phyloP scores from a whole-genome alignment of 2,113 vertebrate species.

The Thinocorus orbignyianus region DNA sequence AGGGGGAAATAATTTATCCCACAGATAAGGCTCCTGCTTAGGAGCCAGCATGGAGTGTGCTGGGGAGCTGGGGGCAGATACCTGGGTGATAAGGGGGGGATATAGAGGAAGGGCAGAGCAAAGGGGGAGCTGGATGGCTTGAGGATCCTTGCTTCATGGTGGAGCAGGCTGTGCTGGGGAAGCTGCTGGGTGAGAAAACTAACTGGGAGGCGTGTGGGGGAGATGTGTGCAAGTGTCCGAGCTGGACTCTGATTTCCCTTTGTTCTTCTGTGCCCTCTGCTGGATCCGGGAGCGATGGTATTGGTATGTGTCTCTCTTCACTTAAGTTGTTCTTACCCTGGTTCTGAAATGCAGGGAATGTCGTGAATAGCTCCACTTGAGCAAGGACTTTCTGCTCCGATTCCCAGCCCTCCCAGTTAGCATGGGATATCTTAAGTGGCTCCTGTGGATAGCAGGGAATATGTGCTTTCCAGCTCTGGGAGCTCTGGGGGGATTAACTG shows the following conservation, averaged over 20 bases:
- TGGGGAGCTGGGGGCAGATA: neutral
- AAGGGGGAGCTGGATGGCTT: neutral
- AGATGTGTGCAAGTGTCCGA: neutral
- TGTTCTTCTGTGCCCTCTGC: conserved; percentile 72
- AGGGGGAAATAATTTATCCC: neutral
- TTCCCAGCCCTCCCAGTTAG: neutral
- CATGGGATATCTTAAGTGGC: neutral
- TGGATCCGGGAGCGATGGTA: conserved; percentile 20
- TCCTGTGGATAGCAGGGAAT: neutral
- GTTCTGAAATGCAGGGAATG: neutral
- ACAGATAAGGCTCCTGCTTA: neutral
- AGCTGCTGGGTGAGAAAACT: neutral
- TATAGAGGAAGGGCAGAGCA: neutral
- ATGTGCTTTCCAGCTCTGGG: neutral
- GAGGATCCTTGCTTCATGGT: neutral
- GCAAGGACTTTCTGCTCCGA: neutral
- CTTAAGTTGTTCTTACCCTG: neutral
- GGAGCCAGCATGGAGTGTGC: neutral
- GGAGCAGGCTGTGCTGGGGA: neutral
- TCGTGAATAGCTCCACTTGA: neutral
- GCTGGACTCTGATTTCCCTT: neutral
- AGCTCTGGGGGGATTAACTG: neutral
- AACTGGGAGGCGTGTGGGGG: accelerated
- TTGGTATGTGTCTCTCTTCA: neutral
- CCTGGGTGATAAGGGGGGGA: neutral